Evolutionary conservation across 2,797 vertebrate genomes (phyloP).

Genomic region (Phrynocephalus vlangalii): DNA sequence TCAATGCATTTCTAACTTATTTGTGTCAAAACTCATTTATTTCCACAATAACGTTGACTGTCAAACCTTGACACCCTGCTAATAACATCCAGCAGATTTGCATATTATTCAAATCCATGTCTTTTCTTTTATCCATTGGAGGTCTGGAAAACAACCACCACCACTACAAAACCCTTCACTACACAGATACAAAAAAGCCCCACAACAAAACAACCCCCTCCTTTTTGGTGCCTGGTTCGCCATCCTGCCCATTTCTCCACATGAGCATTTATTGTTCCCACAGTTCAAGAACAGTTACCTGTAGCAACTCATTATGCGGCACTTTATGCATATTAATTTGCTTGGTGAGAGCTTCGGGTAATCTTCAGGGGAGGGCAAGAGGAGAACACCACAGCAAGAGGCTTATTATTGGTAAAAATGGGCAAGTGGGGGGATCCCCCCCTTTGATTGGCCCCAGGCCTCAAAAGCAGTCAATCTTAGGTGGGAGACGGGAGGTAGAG

Average conservation of each 20-base stretch:
- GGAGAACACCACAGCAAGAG: conserved; percentile 65
- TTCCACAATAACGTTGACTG: conserved; percentile 85
- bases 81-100: conserved; percentile 85
- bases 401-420: conserved; percentile 70
- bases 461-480: conserved; percentile 58
- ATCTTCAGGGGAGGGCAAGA: conserved; percentile 69
- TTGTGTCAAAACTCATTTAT: conserved; percentile 90
- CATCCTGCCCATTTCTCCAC: conserved; percentile 72
- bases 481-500: conserved; percentile 26
- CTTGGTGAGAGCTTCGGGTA: conserved; percentile 65
- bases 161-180: not conserved
- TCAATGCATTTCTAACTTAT: conserved; percentile 87
- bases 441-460: conserved; percentile 66
- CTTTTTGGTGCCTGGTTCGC: conserved; percentile 54
- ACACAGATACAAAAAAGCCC: not conserved
- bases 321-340: conserved; percentile 83
- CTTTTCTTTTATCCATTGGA: conserved; percentile 77
- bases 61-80: conserved; percentile 85
- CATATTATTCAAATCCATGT: conserved; percentile 87
- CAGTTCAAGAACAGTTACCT: conserved; percentile 83
- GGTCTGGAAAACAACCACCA: conserved; percentile 51
- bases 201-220: conserved; percentile 42
- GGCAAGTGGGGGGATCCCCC: conserved; percentile 63
- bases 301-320: conserved; percentile 83
- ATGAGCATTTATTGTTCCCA: conserved; percentile 75